Percentiles rank a stretch among this genome's conserved stretches.
These are phyloP conservation scores for Chirona hameri DNA, from an alignment of 2,888 invertebrate genomes.

Conservation along the genomic window DNA sequence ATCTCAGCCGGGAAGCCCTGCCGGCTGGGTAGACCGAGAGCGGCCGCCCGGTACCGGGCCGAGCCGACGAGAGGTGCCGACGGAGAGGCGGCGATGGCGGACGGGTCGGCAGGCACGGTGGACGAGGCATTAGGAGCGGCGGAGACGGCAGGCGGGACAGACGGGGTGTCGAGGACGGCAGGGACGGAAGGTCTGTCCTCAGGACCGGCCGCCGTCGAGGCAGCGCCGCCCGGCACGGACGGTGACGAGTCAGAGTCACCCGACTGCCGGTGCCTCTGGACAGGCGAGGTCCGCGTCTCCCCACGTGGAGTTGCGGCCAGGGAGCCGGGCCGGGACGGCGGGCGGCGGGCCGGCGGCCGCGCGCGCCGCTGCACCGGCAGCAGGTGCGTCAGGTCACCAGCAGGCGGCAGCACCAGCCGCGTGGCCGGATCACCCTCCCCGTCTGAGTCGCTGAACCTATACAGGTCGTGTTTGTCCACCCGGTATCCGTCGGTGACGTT, in stretches of 20 bases:
- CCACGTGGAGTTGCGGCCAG: not conserved
- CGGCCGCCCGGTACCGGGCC: not conserved
- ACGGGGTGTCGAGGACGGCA: no score
- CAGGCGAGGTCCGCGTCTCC: not conserved
- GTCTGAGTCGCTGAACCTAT: not conserved
- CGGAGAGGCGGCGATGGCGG: not conserved
- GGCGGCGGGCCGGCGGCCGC: not conserved
- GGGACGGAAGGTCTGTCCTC: no score
- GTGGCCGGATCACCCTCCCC: not conserved
- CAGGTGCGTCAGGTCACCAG: constrained; percentile 1
- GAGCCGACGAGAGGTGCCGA: not conserved
- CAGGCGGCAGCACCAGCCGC: constrained; percentile 11
- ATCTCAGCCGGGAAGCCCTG: constrained; percentile 6
- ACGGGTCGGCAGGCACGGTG: no score
- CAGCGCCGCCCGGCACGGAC: not conserved
- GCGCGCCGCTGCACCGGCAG: constrained; percentile 22
- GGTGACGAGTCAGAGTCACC: not conserved
- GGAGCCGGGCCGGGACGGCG: not conserved
- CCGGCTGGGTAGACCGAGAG: not conserved
- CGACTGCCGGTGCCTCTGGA: not conserved
- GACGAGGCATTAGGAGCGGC: no score
- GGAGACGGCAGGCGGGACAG: no score
- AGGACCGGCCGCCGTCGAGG: not conserved
- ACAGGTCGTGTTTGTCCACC: not conserved
- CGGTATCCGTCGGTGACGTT: not conserved